A percentile compares a stretch with the other conserved stretches of the same genome.
These are phyloP conservation scores for Atta texana DNA, from an alignment of 1,140 invertebrate species.

Conservation along the genomic window DNA sequence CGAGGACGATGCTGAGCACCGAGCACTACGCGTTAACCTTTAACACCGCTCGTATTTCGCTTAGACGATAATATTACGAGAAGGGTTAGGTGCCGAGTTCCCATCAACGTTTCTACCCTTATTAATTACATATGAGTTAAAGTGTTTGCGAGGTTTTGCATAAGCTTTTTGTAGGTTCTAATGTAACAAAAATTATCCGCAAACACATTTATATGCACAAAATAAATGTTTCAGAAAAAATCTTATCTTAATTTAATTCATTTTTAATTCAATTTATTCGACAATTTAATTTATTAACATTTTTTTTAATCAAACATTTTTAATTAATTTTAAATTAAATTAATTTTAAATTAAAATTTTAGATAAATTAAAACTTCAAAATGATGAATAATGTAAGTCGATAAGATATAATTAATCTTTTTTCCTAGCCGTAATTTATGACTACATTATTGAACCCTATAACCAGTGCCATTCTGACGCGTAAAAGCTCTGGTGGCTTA, in stretches of 20 bases:
- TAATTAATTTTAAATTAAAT: constrained; percentile 4
- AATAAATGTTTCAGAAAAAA: neutral
- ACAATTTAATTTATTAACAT: neutral
- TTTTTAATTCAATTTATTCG: constrained; percentile 12
- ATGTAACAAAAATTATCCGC: constrained; percentile 12
- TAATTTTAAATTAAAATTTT: constrained; percentile 6
- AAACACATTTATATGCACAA: neutral
- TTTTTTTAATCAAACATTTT: neutral
- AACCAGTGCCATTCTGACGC: constrained; percentile 8
- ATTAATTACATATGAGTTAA: constrained; percentile 57
- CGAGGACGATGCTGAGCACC: constrained; percentile 19
- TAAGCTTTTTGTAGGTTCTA: neutral
- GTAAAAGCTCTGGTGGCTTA: constrained; percentile 34
- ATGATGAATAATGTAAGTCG: constrained; percentile 26
- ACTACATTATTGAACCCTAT: constrained; percentile 31
- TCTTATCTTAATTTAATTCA: neutral
- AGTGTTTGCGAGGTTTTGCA: constrained; percentile 28
- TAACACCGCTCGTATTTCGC: constrained; percentile 58
- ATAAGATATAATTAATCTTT: neutral
- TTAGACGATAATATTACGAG: constrained; percentile 55
- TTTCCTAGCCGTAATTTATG: constrained; percentile 12
- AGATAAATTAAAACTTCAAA: neutral
- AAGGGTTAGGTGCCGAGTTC: constrained; percentile 41
- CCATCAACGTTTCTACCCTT: constrained; percentile 54
- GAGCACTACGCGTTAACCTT: constrained; percentile 54